phyloP scores from a whole-genome alignment of 2,888 invertebrate species.

The Agrochola lota region DNA sequence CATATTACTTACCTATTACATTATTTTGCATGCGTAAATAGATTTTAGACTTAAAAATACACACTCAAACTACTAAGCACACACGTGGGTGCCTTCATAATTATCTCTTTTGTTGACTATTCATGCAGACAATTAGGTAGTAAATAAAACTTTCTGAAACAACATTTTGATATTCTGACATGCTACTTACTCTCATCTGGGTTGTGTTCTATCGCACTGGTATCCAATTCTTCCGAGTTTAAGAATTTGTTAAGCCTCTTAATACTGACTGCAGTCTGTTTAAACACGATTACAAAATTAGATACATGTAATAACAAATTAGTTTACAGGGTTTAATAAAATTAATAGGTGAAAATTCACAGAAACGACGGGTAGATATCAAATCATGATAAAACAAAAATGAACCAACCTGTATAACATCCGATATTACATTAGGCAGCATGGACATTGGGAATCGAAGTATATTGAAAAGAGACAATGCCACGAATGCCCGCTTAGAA shows the following conservation, averaged over 20 bases:
- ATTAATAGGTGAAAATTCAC: neutral
- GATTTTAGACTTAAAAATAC: neutral
- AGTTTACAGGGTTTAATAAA: neutral
- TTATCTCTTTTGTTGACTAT: slow-evolving; percentile 8
- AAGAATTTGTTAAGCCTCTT: slow-evolving; percentile 97
- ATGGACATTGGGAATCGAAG: slow-evolving; percentile 98
- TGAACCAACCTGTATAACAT: slow-evolving; percentile 95
- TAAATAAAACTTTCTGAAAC: neutral
- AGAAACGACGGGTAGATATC: neutral
- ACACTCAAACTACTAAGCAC: neutral
- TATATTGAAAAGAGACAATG: slow-evolving; percentile 99
- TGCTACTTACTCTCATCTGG: slow-evolving; percentile 92
- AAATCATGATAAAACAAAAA: slow-evolving; percentile 36
- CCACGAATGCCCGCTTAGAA: slow-evolving; percentile 98
- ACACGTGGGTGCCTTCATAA: neutral
- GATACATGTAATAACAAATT: neutral
- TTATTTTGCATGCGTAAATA: neutral
- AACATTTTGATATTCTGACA: neutral
- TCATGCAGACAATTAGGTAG: neutral
- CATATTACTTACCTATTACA: neutral
- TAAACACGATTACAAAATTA: slow-evolving; percentile 26
- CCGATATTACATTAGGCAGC: slow-evolving; percentile 98
- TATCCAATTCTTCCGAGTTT: slow-evolving; percentile 97
- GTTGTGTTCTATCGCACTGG: slow-evolving; percentile 94
- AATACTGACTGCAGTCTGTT: slow-evolving; percentile 96